These are phyloP conservation scores for Rhinophrynus dorsalis DNA, from an alignment of 2,797 vertebrate genomes.

Conservation along the genomic window DNA sequence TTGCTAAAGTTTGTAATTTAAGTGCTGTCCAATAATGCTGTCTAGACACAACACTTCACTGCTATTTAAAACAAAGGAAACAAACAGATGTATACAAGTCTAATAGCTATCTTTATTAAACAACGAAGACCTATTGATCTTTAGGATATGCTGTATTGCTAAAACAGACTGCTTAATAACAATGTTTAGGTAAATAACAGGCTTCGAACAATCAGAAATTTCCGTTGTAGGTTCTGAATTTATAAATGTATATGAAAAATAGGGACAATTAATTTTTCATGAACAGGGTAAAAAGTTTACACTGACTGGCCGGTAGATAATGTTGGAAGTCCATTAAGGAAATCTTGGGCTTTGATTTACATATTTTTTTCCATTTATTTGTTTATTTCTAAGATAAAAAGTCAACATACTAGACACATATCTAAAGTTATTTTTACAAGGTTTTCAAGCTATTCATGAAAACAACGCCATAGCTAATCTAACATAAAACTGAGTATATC, in stretches of 20 bases:
- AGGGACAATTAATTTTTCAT: not conserved
- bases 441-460: too few relatives aligned
- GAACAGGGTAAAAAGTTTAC: too few relatives aligned
- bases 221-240: constrained; percentile 61
- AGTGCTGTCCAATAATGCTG: constrained; percentile 54
- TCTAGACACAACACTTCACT: constrained; percentile 67
- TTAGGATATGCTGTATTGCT: constrained; percentile 76
- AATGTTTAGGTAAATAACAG: constrained; percentile 73
- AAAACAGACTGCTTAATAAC: constrained; percentile 74
- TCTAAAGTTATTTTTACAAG: too few relatives aligned
- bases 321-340: too few relatives aligned
- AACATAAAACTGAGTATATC: too few relatives aligned
- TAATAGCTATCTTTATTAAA: constrained; percentile 61
- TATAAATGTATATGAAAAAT: not conserved
- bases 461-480: too few relatives aligned
- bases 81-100: constrained; percentile 63
- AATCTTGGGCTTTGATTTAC: too few relatives aligned
- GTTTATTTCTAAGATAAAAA: too few relatives aligned
- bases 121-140: constrained; percentile 70
- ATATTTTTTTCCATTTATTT: too few relatives aligned
- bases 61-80: constrained; percentile 56
- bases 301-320: too few relatives aligned
- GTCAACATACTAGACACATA: too few relatives aligned
- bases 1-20: constrained; percentile 57
- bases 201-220: constrained; percentile 56